Percentiles rank a stretch among this genome's conserved stretches.
Evolutionary conservation across 2,888 invertebrate species (phyloP).

Genomic region (Psylliodes chrysocephalus): DNA sequence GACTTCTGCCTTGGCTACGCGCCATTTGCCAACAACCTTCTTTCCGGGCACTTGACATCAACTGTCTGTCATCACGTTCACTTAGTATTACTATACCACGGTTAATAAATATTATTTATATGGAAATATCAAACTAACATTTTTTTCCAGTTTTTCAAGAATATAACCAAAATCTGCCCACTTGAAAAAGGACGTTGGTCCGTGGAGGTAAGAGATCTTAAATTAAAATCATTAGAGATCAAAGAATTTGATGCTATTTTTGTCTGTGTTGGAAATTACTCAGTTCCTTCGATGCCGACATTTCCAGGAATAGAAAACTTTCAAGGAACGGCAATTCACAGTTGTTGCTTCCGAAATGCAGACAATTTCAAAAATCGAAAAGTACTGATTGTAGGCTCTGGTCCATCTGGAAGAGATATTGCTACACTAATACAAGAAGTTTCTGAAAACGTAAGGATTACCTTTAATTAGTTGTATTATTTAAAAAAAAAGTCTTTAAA

Average conservation of each 20-base stretch:
- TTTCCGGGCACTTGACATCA: too few relatives aligned
- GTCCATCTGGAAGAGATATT: slow-evolving; percentile 85
- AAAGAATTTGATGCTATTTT: slow-evolving; percentile 79
- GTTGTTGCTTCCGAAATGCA: slow-evolving; percentile 83
- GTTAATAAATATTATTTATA: too few relatives aligned
- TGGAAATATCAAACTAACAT: background rate
- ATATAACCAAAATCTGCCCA: slow-evolving; percentile 58
- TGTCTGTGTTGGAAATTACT: slow-evolving; percentile 87
- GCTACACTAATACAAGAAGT: slow-evolving; percentile 72
- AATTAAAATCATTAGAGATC: slow-evolving; percentile 64
- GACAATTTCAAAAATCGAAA: slow-evolving; percentile 72
- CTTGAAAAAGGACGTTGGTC: slow-evolving; percentile 69
- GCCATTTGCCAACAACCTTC: too few relatives aligned
- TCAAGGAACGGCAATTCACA: slow-evolving; percentile 72
- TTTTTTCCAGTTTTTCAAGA: slow-evolving; percentile 53
- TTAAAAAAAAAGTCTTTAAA: too few relatives aligned
- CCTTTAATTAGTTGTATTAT: too few relatives aligned
- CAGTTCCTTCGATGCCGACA: slow-evolving; percentile 76
- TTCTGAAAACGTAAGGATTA: slow-evolving; percentile 65
- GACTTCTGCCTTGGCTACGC: too few relatives aligned
- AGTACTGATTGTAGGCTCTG: slow-evolving; percentile 86
- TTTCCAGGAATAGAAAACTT: slow-evolving; percentile 74
- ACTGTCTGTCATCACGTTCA: too few relatives aligned
- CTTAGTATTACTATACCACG: too few relatives aligned
- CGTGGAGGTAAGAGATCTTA: slow-evolving; percentile 69